phyloP scores from a whole-genome alignment of 2,888 invertebrate genomes.

The Harpagoxenus sublaevis region DNA sequence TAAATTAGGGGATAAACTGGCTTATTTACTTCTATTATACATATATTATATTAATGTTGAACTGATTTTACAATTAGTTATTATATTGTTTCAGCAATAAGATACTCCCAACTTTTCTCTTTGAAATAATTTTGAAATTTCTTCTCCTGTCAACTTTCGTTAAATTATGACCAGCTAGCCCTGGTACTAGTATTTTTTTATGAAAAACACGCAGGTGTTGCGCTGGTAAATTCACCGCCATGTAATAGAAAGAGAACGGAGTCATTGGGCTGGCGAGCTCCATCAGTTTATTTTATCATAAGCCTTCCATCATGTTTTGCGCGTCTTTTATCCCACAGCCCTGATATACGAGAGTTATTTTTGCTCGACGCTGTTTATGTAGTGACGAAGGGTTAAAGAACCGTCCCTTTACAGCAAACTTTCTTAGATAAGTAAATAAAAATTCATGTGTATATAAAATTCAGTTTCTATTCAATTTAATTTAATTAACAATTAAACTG shows the following conservation, averaged over 20 bases:
- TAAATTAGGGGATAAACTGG: neutral
- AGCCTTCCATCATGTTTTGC: constrained; percentile 23
- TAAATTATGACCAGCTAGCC: neutral
- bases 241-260: neutral
- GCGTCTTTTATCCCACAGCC: constrained; percentile 6
- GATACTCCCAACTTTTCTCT: neutral
- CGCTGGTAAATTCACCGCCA: constrained; percentile 3
- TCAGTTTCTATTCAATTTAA: neutral
- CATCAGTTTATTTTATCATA: constrained; percentile 37
- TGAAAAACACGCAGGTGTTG: constrained; percentile 29
- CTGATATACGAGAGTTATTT: constrained; percentile 26
- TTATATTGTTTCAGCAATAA: neutral
- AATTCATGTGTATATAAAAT: neutral
- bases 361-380: neutral
- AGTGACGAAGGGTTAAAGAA: constrained; percentile 9
- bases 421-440: constrained; percentile 15
- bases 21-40: neutral
- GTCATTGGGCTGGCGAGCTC: constrained; percentile 5
- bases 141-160: neutral
- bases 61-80: neutral
- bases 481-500: neutral
- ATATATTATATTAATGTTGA: no score
- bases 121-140: neutral
- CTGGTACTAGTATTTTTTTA: neutral
- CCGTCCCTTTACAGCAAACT: neutral